Percentiles rank a stretch among this genome's conserved stretches.
Evolutionary conservation across 2,797 vertebrate species (phyloP).

Genomic region (Botia almorhae): DNA sequence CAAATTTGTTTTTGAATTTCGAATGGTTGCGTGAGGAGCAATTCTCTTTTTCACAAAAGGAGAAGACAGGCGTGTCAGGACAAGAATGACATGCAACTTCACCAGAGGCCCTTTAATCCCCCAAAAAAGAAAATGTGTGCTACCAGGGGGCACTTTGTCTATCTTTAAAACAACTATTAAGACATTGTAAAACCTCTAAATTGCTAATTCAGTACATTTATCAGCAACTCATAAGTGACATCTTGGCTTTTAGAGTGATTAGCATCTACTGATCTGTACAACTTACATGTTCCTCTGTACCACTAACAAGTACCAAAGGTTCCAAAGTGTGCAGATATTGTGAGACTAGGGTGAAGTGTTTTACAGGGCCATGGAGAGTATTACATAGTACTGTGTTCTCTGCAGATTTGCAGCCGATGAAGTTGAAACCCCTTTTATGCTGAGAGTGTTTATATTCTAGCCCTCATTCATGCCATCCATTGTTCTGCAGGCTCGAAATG

Average conservation of each 20-base stretch:
- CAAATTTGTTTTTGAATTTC: constrained; percentile 78
- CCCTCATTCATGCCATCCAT: constrained; percentile 66
- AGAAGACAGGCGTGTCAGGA: constrained; percentile 77
- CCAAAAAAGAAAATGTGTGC: constrained; percentile 31
- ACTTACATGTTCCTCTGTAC: neutral
- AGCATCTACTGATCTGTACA: neutral
- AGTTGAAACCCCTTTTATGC: constrained; percentile 62
- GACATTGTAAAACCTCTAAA: neutral
- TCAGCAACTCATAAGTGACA: neutral
- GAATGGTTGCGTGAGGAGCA: constrained; percentile 79
- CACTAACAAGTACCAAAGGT: neutral
- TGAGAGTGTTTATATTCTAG: constrained; percentile 72
- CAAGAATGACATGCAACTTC: constrained; percentile 75
- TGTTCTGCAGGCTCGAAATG: constrained; percentile 64
- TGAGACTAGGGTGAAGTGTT: neutral
- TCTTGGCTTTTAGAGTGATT: neutral
- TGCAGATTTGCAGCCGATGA: constrained; percentile 57
- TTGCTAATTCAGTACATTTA: neutral
- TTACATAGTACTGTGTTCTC: constrained; percentile 45
- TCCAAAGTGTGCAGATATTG: neutral
- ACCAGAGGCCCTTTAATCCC: constrained; percentile 65
- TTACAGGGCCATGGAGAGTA: constrained; percentile 4
- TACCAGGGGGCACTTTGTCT: constrained; percentile 17
- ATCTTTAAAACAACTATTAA: neutral
- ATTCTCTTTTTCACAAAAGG: constrained; percentile 77